Base-by-base conservation (phyloP, 2,113 vertebrate genomes). In the Cyanoderma ruficeps region DNA sequence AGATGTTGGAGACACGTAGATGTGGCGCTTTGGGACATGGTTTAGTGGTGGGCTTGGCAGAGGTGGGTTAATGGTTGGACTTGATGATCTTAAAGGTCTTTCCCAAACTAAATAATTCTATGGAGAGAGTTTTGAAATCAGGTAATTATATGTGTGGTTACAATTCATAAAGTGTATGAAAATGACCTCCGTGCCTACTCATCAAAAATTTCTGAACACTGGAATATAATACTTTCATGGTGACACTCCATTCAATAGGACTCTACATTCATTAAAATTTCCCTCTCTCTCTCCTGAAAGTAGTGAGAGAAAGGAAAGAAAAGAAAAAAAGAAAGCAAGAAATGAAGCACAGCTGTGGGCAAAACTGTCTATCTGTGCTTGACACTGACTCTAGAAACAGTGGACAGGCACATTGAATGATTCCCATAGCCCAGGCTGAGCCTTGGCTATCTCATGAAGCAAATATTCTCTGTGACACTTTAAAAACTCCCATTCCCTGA, bases 81-180 rank as follows among this genome's bases (percentile, higher is more conserved):
- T 39, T 42, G 24, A 47, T 59, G 39, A 55, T 41, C 55, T 42
- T 23, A 61, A 47, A 55, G 35, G 30, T 42, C 56, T 63, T 63
- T 63, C 49, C 64, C 63, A 33, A 63, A 25, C 42, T 16, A 42
- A 76, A 42, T 11, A 4, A 33, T 37, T 76, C 47, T 37, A 3
- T 24, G 42, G 63, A 70, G 56, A 86, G 78, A 79, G 57, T 72
- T 89, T 63, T 70, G 85, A 89, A 94, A 75, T 69, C 27, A 71
- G 53, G 69, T 95, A 94, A 93, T 70, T 89, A 71, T 35, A 92
- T 60, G 31, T 46, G 13, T 84, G 20, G 60, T 87, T 89, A 88
- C 71, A 95, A 97, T 91, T 78, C 93, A 88, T 61, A 81, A 91
- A 67, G 22, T 42, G 53, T 59, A 65, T 50, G 80, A 88, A 96